Conservation (phyloP, 2,888 invertebrate species). For the Stratiomys singularior region DNA sequence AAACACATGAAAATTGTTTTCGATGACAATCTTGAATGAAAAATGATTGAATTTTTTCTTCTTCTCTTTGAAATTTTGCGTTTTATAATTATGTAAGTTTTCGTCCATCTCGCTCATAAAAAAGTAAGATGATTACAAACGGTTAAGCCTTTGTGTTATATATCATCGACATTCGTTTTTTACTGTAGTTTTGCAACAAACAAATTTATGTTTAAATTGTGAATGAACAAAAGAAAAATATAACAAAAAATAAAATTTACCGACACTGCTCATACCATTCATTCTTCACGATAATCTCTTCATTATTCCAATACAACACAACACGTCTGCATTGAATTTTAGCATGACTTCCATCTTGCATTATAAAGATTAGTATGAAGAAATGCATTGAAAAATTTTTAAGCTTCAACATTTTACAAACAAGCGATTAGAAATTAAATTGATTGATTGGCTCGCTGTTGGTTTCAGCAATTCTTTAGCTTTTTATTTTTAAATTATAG, state of each 20-base stretch:
- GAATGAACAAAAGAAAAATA: conserved; percentile 54
- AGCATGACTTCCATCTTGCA: conserved; percentile 16
- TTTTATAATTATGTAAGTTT: not conserved
- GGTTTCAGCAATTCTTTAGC: conserved; percentile 20
- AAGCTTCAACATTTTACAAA: conserved; percentile 37
- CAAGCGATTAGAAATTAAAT: conserved; percentile 35
- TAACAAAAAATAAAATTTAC: conserved; percentile 43
- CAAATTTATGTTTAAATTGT: conserved; percentile 22
- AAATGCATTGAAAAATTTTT: conserved; percentile 27
- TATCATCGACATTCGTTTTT: conserved; percentile 37
- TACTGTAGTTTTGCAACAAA: not conserved
- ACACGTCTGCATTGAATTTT: conserved; percentile 8
- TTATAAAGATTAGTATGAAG: conserved; percentile 42
- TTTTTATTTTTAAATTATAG: conserved; percentile 9
- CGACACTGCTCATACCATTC: conserved; percentile 51
- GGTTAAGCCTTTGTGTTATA: conserved; percentile 66
- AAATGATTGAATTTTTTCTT: conserved; percentile 22
- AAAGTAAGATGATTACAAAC: conserved; percentile 66
- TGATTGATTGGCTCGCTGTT: conserved; percentile 23
- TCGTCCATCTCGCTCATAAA: not conserved
- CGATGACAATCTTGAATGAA: not conserved
- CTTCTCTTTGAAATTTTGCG: conserved; percentile 7
- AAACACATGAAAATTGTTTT: conserved; percentile 27
- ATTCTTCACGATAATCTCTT: conserved; percentile 51
- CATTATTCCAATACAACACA: conserved; percentile 48